Base-by-base conservation (phyloP, 2,888 invertebrate genomes). In the Ceraclea dissimilis region DNA sequence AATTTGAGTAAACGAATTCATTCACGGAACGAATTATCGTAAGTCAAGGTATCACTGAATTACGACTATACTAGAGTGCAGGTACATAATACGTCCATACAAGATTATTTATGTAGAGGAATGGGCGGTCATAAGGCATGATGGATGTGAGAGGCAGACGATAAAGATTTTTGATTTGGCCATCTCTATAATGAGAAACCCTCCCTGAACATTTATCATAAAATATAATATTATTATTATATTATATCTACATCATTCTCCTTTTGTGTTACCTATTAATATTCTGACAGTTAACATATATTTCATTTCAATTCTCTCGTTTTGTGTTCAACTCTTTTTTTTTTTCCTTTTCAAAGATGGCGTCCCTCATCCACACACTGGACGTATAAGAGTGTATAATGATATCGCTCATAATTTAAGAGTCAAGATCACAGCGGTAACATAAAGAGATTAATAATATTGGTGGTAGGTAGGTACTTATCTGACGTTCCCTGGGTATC, bases 131-230 rank as follows among this genome's bases (percentile, higher is more conserved):
- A 57, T 54, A 56, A 56, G 26, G 49, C 49, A 51, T 58, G 60
- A 60, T 57, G 58, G 57, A 61, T 61, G 61, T 51, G 59, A 57
- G 61, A 56, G 55, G 61, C 57, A 56, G 58, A 54, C 62, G 60
- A 60, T 60, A 62, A 60, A 62, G 58, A 62, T 59, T 62, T 62
- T 62, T 62, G 62, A 62, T 62, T 62, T 60, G 62, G 62, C 62
- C 62, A 56, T 60, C 58, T 60, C 54, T 58, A 54, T 57, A 60
- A 60, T 60, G 57, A 60, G 57, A 60, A 57, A 51, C 52, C 60
- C 57, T 60, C 57, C 60, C 57, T 48, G 54, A 49, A 55, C 57
- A 60, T 62, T 60, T 58, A 62, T 62, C 62, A 61, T 58, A 57
- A 56, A 59, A 39, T 8, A 31, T 39, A 39, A 39, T 39, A 39